Percentiles rank a stretch among this genome's conserved stretches.
These are phyloP conservation scores for Diphyllodes magnificus DNA, from an alignment of 2,113 vertebrate genomes.

Conservation along the genomic window DNA sequence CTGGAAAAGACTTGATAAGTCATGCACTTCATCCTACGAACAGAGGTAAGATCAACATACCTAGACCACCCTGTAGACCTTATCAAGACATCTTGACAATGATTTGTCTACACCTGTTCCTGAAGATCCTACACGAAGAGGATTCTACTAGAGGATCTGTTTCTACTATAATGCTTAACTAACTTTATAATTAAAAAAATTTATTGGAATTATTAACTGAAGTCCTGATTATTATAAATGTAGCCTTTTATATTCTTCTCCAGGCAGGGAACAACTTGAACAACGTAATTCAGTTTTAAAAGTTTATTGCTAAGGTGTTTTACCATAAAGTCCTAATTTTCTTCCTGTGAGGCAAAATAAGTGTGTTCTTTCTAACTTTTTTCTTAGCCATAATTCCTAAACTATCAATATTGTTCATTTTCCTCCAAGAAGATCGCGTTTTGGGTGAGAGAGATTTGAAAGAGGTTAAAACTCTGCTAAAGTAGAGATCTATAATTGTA, in stretches of 20 bases:
- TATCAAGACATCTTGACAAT: neutral
- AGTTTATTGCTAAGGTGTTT: neutral
- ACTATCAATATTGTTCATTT: neutral
- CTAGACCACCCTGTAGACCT: neutral
- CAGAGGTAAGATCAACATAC: neutral
- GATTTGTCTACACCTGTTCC: neutral
- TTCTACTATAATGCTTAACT: neutral
- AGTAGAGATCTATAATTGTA: neutral
- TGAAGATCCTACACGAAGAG: neutral
- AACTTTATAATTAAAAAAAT: neutral
- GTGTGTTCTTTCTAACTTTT: neutral
- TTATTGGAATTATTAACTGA: neutral
- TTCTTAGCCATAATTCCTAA: neutral
- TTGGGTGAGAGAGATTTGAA: neutral
- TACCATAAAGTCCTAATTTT: neutral
- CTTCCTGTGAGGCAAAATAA: neutral
- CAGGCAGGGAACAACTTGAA: neutral
- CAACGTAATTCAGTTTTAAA: neutral
- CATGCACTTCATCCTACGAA: neutral
- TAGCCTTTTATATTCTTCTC: neutral
- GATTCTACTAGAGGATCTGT: neutral
- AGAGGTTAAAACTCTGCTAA: neutral
- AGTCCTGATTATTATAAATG: neutral
- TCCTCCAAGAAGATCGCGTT: neutral
- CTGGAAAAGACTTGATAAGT: neutral